Evolutionary conservation across 1,140 invertebrate species (phyloP).

Genomic region (Caerostris extrusa): DNA sequence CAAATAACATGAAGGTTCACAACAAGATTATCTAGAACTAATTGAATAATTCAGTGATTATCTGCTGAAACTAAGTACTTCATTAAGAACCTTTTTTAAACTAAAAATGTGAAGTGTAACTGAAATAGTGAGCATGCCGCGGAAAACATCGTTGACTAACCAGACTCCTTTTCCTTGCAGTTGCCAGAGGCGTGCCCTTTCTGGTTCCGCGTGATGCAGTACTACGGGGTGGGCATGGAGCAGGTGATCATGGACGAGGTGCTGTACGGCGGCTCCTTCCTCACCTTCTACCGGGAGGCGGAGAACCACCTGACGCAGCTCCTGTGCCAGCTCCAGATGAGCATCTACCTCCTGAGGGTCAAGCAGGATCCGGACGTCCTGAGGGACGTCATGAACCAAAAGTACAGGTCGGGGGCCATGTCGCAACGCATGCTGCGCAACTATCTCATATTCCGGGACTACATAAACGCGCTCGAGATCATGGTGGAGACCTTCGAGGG

Average conservation of each 20-base stretch:
- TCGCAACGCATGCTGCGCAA: slow-evolving; percentile 84
- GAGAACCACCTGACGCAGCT: slow-evolving; percentile 85
- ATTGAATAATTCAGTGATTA: no score
- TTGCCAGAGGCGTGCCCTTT: slow-evolving; percentile 82
- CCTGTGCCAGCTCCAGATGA: slow-evolving; percentile 85
- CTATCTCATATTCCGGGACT: slow-evolving; percentile 87
- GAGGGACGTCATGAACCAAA: slow-evolving; percentile 84
- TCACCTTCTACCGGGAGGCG: slow-evolving; percentile 84
- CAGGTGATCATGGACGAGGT: slow-evolving; percentile 86
- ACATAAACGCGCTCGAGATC: slow-evolving; percentile 83
- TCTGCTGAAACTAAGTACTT: no score
- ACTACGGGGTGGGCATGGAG: slow-evolving; percentile 86
- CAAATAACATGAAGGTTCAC: no score
- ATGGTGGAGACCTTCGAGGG: slow-evolving; percentile 28
- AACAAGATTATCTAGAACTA: no score
- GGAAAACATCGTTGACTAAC: no score
- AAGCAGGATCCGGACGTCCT: slow-evolving; percentile 82
- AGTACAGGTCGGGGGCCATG: slow-evolving; percentile 81
- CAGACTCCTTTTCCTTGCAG: slow-evolving; percentile 36
- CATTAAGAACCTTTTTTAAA: no score
- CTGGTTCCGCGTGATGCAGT: slow-evolving; percentile 86
- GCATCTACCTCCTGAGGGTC: slow-evolving; percentile 84
- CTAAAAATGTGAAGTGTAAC: no score
- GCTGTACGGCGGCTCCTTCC: slow-evolving; percentile 82
- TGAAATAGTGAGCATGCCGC: no score